Conservation (phyloP, 2,888 invertebrate species). For the Leptarthrus brevirostris region DNA sequence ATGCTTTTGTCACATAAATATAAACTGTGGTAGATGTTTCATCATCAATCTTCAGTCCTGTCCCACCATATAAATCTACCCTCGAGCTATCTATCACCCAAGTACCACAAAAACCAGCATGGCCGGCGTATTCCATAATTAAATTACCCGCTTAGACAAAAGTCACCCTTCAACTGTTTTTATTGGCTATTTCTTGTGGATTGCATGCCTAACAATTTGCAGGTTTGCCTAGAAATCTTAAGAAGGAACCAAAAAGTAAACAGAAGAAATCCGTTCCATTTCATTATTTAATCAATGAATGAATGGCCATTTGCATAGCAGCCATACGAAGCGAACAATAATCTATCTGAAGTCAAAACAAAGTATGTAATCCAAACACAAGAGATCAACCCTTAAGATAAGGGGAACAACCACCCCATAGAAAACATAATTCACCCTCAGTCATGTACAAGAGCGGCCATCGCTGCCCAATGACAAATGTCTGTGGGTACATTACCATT, state of each 20-base stretch:
- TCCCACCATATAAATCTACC: too few species aligned
- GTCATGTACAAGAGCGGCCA: slow-evolving; percentile 40
- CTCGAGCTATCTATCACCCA: too few species aligned
- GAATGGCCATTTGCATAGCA: slow-evolving; percentile 31
- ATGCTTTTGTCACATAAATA: too few species aligned
- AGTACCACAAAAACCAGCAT: slow-evolving; percentile 10
- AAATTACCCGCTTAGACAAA: slow-evolving; percentile 54
- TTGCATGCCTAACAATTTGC: slow-evolving; percentile 16
- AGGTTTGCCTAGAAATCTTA: neutral
- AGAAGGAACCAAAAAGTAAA: neutral
- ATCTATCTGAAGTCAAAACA: slow-evolving; percentile 4
- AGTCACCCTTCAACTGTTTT: slow-evolving; percentile 63
- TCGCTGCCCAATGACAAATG: slow-evolving; percentile 45
- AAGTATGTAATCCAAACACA: slow-evolving; percentile 23
- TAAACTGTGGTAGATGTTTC: too few species aligned
- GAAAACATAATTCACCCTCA: slow-evolving; percentile 23
- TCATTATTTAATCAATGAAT: slow-evolving; percentile 18
- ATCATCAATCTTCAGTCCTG: too few species aligned
- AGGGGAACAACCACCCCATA: neutral
- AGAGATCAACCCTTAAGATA: slow-evolving; percentile 14
- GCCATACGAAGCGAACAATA: neutral
- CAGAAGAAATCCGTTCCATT: neutral
- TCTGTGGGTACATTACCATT: slow-evolving; percentile 36
- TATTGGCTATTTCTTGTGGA: slow-evolving; percentile 57
- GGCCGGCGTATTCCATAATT: slow-evolving; percentile 18